Base-by-base conservation (phyloP, 2,888 invertebrate genomes). In the Luperina nickerlii region DNA sequence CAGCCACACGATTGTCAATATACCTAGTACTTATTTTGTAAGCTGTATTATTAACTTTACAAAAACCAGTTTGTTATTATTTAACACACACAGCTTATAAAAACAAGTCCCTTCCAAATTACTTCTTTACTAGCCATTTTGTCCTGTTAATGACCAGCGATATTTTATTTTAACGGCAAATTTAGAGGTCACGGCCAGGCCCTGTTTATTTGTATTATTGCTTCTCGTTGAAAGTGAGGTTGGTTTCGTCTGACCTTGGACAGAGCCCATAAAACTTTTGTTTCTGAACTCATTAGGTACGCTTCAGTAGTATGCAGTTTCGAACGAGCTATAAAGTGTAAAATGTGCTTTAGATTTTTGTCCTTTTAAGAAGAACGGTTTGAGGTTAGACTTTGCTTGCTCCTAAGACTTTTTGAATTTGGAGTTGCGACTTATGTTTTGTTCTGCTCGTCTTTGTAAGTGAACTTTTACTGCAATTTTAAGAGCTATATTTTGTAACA, bases 251-350 rank as follows among this genome's bases (percentile, higher is more conserved):
- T 54, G 71, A 74, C 83, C 83, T 86, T 86, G 86, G 70, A 51
- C 45, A 38, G 51, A 62, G 32, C 11, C 69, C 86, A 77, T 83
- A 71, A 83, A 85, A 86, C 63, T 84, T 85, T 85, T 73, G 86
- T 84, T 77, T 74, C 45, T 38, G 60, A 82, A 82, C 54, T 86
- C 74, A 75, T 82, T 84, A 82, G 63, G 38, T 51, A 32, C 57
- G 66, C 62, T 74, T 48, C 57, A 60, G 68, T 57, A 24, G 60
- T 57, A 24, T 68, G 72, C 62, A 78, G 62, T 84, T 62, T 62
- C 42, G 38, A 63, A n/a, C 24, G 51, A n/a, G 32, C 32, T 45
- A 15, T 84, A 45, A 62, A 65, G 11, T 45, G 68, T 18, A 32
- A 20, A 70, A 60, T 27, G 27, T 73, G 68, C 27, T 84, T 32